Evolutionary conservation across 1,140 invertebrate species (phyloP), one percentile per base, ranked within the genome.

Genomic region (Leptinotarsa undecemlineata): DNA sequence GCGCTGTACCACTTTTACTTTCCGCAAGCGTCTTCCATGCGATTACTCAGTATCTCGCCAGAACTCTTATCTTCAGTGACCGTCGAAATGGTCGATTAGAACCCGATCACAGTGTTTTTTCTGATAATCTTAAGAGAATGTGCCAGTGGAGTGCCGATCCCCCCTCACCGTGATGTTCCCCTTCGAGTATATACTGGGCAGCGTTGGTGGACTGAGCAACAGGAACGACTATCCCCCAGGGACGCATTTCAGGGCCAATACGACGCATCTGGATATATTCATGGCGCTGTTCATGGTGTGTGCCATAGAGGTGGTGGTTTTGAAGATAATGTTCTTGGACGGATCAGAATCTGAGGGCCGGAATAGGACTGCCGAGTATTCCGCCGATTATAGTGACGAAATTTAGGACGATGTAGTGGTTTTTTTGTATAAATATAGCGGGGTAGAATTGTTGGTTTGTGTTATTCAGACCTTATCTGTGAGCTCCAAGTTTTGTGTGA

Each of bases 271-370:
- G 80, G 83, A 84, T 71, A 68, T 83, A 13, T 85, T 85, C 71
- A 84, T 85, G 84, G 79, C 81, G 6, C 57, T 85, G 23, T 85
- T 85, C 70, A 81, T 85, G 82, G 66, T 85, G 48, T 85, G 84
- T 60, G 79, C 84, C 13, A 77, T 84, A 26, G 83, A 85, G 76
- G 82, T 83, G 19, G 82, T 85, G 3, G 72, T 85, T 14, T 62
- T 83, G 15, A 85, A 84, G 71, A 82, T 85, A 61, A 68, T 84
- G 19, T 79, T 80, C 11, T 79, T 72, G 21, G 82, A 85, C 23
- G 77, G 81, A 48, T 74, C 51, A 57, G 15, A 57, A 19, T 15
- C 51, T 1, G 51, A 57, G 6, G n/a, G 0, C 0, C 17, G 51
- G 51, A 15, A 57, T 19, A 19, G 17, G 1, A 42, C 33, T 42